Evolutionary conservation across 2,113 vertebrate genomes (phyloP).

Genomic region (Regulus satrapa): DNA sequence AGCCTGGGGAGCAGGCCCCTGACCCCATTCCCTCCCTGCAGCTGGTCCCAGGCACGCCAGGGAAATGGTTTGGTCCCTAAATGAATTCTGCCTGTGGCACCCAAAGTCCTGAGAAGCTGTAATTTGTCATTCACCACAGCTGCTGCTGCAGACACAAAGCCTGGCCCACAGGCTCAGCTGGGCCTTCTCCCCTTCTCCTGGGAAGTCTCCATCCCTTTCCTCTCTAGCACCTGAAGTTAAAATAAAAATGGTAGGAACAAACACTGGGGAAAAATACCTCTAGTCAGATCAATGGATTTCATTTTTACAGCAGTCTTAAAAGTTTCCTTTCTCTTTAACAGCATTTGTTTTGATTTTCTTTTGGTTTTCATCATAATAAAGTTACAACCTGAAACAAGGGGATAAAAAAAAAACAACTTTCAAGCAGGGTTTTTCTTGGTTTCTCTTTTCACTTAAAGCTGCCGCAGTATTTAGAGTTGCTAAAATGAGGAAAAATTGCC

Average conservation of each 20-base stretch:
- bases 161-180: neutral
- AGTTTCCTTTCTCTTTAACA: neutral
- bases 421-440: neutral
- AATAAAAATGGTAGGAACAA: neutral
- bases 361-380: conserved; percentile 13
- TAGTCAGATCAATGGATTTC: neutral
- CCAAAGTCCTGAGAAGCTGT: neutral
- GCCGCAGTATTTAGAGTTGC: neutral
- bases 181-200: neutral
- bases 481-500: conserved; percentile 42
- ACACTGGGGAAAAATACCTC: neutral
- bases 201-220: neutral
- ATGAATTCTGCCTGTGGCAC: neutral
- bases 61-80: neutral
- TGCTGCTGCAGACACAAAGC: neutral
- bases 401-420: neutral
- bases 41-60: neutral
- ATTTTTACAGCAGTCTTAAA: neutral
- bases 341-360: conserved; percentile 25
- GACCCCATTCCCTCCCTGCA: neutral
- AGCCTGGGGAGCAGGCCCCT: neutral
- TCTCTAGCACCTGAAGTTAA: neutral
- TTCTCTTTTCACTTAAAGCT: conserved; percentile 4
- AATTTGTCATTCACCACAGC: neutral
- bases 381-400: conserved; percentile 1